Base-by-base conservation (phyloP, 2,888 invertebrate species). In the Nomada ruficornis region DNA sequence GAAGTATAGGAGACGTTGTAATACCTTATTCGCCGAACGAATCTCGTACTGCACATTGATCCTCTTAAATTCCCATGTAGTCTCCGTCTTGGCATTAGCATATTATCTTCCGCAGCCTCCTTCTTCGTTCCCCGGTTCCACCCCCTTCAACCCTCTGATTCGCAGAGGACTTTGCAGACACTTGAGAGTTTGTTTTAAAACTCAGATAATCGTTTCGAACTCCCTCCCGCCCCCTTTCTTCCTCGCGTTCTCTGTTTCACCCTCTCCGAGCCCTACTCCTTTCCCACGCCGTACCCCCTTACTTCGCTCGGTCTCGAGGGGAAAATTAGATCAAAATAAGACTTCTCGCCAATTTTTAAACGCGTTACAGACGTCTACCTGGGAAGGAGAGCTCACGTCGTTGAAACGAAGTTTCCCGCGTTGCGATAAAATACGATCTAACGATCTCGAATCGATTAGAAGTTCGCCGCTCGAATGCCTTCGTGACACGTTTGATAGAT, bases 111-210 rank as follows among this genome's bases (percentile, higher is more conserved):
- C 80, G 80, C 83, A 72, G 78, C 82, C 83, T 74, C 62, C 75
- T 78, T 42, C 71, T 55, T 63, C 68, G 68, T 57, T 73, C 84
- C 74, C 63, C 77, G 52, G 65, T 80, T 63, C 85, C 74, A 71
- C 68, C 83, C 67, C 78, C 81, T 75, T 75, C 82, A 52, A 83
- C 82, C 85, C 81, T 77, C 85, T 87, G 89, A 91, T 91, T 92
- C 91, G 89, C 91, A 85, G 85, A 91, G 90, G 92, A 93, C 93
- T 92, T 93, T 91, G 90, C 93, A 93, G 93, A 92, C 92, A 93
- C 92, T 93, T 91, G 91, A 92, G 92, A 93, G 93, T 93, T 92
- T 91, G 92, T 92, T 92, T 93, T 92, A 92, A 92, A 92, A 93
- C 92, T 93, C 91, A 90, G 92, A 93, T 93, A 92, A 93, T 93